phyloP scores from a whole-genome alignment of 1,140 invertebrate genomes.

The Leptopilina boulardi region DNA sequence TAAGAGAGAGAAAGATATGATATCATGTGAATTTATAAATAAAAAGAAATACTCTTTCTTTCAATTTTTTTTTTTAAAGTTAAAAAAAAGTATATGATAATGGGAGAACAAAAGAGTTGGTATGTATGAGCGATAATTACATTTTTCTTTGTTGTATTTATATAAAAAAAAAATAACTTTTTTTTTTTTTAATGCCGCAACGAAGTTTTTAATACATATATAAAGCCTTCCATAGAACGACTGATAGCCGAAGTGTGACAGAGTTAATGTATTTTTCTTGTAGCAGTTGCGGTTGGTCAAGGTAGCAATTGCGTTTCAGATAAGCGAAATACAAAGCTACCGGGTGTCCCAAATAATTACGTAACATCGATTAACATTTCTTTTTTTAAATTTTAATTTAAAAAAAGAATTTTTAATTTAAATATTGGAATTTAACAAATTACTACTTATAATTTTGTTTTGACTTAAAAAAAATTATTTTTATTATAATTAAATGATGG shows the following conservation, averaged over 20 bases:
- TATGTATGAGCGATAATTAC: conserved; percentile 5
- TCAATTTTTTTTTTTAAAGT: not conserved
- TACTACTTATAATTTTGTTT: too few species aligned
- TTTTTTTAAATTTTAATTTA: too few species aligned
- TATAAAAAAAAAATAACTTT: too few species aligned
- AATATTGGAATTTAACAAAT: too few species aligned
- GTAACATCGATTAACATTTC: too few species aligned
- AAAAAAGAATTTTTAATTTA: too few species aligned
- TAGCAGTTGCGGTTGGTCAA: conserved; percentile 19
- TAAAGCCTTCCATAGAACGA: conserved; percentile 17
- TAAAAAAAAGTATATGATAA: not conserved
- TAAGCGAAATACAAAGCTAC: conserved; percentile 18
- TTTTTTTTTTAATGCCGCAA: conserved; percentile 8
- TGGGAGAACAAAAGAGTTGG: conserved; percentile 18
- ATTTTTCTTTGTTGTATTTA: conserved; percentile 16
- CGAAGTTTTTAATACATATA: not conserved
- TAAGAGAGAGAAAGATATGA: not conserved
- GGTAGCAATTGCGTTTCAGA: conserved; percentile 19
- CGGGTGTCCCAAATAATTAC: not conserved
- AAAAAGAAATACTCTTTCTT: conserved; percentile 6
- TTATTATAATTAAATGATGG: too few species aligned
- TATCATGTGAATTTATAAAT: not conserved
- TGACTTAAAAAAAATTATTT: too few species aligned
- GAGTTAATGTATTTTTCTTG: conserved; percentile 30
- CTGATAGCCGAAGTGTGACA: conserved; percentile 32